phyloP scores from a whole-genome alignment of 2,888 invertebrate species.

The Acrobeloides nanus region DNA sequence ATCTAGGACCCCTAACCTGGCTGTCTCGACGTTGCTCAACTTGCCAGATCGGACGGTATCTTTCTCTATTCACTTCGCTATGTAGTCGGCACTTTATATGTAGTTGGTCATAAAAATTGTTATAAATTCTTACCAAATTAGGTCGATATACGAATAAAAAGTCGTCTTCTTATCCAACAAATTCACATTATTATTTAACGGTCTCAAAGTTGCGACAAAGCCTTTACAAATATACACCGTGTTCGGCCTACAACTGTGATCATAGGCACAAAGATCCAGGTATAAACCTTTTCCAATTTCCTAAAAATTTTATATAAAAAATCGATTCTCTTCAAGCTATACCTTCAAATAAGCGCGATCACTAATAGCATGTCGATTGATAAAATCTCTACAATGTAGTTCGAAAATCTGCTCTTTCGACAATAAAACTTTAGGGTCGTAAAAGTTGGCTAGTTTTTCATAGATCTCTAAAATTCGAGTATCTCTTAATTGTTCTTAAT shows the following conservation, averaged over 20 bases:
- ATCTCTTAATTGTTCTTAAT: neutral
- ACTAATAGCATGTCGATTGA: constrained; percentile 53
- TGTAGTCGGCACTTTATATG: too few species aligned
- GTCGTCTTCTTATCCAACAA: constrained; percentile 39
- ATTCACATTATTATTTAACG: constrained; percentile 37
- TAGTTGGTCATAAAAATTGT: too few species aligned
- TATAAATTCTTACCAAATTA: constrained; percentile 35
- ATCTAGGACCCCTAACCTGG: too few species aligned
- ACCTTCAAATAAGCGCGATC: constrained; percentile 43
- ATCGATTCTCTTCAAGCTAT: neutral
- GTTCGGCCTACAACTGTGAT: constrained; percentile 52
- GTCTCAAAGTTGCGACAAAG: constrained; percentile 39
- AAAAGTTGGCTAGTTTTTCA: constrained; percentile 30
- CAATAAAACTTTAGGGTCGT: constrained; percentile 34
- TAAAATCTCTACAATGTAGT: constrained; percentile 51
- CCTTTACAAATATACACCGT: constrained; percentile 49
- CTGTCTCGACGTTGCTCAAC: too few species aligned
- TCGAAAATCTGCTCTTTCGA: constrained; percentile 46
- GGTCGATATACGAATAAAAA: constrained; percentile 52
- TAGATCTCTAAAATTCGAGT: constrained; percentile 36
- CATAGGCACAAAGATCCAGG: constrained; percentile 51
- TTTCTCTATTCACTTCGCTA: too few species aligned
- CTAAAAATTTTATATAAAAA: constrained; percentile 15
- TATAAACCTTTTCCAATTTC: constrained; percentile 54
- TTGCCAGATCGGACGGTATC: too few species aligned